phyloP scores from a whole-genome alignment of 2,113 vertebrate species.

The Heptranchias perlo region DNA sequence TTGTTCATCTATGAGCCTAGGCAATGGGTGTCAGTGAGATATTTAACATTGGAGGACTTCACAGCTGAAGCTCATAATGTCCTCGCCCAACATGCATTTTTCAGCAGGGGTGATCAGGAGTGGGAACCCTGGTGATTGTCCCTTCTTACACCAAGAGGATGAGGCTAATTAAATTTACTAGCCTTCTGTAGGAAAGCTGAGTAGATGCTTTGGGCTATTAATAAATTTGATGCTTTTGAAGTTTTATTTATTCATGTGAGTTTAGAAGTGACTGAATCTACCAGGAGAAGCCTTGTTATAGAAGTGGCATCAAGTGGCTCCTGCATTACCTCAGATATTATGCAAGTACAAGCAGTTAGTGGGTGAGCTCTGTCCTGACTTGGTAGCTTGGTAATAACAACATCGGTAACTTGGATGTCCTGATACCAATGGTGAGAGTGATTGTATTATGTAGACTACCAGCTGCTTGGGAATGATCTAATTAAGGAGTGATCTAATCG shows the following conservation, averaged over 20 bases:
- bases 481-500: neutral
- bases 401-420: neutral
- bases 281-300: neutral
- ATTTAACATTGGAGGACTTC: neutral
- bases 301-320: neutral
- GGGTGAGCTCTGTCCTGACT: neutral
- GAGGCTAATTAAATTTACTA: neutral
- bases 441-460: neutral
- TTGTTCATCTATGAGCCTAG: neutral
- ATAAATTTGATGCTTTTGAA: neutral
- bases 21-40: neutral
- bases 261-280: neutral
- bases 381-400: neutral
- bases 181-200: neutral
- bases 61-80: neutral
- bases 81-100: neutral
- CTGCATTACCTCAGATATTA: neutral
- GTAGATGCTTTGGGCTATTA: neutral
- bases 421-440: neutral
- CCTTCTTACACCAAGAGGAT: neutral
- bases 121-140: neutral
- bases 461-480: neutral
- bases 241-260: neutral
- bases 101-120: neutral
- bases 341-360: neutral